phyloP scores from a whole-genome alignment of 2,113 vertebrate genomes.

The Bubalus kerabau region DNA sequence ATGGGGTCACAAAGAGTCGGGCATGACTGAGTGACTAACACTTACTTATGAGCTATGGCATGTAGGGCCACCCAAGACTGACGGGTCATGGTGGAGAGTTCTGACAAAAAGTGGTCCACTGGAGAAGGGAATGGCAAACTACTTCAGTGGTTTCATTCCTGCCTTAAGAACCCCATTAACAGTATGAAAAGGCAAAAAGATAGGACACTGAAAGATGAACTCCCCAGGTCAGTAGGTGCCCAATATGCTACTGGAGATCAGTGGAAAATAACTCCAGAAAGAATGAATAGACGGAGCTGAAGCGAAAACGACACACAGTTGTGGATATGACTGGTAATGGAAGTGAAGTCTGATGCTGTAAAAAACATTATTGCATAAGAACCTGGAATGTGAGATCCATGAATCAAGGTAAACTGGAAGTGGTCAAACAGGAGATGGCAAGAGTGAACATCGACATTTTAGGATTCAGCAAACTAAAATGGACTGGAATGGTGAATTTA shows the following conservation, averaged over 20 bases:
- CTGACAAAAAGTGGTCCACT: not conserved
- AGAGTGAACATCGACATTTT: not conserved
- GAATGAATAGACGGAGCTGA: fast-evolving
- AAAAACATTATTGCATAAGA: not conserved
- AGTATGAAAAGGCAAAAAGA: not conserved
- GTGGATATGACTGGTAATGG: not conserved
- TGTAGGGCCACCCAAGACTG: not conserved
- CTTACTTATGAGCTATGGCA: not conserved
- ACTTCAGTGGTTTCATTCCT: not conserved
- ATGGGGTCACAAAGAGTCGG: no score
- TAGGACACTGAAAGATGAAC: not conserved
- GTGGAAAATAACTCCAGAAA: not conserved
- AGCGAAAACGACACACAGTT: fast-evolving
- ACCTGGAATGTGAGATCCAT: not conserved
- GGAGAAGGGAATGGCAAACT: not conserved
- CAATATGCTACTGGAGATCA: not conserved
- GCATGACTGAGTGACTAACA: no score
- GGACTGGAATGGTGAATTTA: not conserved
- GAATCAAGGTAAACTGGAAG: not conserved
- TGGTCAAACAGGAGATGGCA: not conserved
- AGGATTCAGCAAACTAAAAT: not conserved
- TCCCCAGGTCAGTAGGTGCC: not conserved
- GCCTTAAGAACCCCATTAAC: not conserved
- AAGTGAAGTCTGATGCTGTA: not conserved
- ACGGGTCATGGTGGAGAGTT: not conserved